Percentiles rank a stretch among this genome's conserved stretches.
Conservation (phyloP, 35 echinoderm and acorn worm species). For the Acanthaster planci region DNA sequence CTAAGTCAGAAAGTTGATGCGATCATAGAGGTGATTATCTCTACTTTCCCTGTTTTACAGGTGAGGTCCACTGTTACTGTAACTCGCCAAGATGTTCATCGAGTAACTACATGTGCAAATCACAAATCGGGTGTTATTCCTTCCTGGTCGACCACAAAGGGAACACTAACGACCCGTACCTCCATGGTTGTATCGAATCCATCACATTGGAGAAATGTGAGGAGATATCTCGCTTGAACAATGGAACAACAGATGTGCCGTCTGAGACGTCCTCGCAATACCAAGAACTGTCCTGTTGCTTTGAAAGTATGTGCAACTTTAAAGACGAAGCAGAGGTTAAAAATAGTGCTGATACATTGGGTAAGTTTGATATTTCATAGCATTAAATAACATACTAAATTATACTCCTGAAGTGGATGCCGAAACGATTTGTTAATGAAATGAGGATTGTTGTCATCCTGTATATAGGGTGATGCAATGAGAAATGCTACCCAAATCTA, state of each 20-base stretch:
- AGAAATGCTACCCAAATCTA: too few relatives aligned
- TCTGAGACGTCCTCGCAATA: neutral
- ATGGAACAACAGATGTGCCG: neutral
- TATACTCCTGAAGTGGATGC: too few relatives aligned
- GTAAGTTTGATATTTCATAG: constrained; percentile 8
- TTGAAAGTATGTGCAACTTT: constrained; percentile 19
- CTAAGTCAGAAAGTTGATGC: neutral
- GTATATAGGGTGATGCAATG: too few relatives aligned
- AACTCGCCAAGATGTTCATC: constrained; percentile 16
- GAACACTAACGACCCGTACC: neutral
- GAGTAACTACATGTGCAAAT: constrained; percentile 16
- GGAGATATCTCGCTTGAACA: neutral
- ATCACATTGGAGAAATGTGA: constrained; percentile 23
- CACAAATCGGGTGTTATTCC: constrained; percentile 1
- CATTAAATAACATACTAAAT: too few relatives aligned
- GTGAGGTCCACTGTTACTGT: constrained; percentile 17
- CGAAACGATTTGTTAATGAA: too few relatives aligned
- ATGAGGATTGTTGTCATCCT: too few relatives aligned
- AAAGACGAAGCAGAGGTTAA: neutral
- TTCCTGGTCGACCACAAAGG: neutral
- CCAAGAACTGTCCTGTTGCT: constrained; percentile 1
- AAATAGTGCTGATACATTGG: neutral
- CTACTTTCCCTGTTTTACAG: neutral
- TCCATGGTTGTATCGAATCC: neutral
- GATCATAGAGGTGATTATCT: neutral